Conservation (phyloP, 2,797 vertebrate genomes). For the Spinus pinus region DNA sequence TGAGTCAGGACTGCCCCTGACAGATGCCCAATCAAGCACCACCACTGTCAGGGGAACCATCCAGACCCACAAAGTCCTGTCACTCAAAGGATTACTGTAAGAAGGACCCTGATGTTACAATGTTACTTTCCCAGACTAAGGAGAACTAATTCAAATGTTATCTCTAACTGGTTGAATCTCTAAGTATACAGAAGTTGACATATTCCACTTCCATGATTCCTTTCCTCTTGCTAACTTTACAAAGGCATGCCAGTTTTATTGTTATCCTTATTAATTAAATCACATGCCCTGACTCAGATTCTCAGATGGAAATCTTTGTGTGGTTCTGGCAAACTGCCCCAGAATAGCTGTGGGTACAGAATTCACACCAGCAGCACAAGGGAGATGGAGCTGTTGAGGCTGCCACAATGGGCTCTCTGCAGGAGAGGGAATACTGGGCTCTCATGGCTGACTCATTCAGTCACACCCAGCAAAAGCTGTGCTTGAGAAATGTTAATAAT, state of each 20-base stretch:
- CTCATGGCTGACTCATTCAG: not conserved
- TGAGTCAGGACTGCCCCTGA: fast-evolving
- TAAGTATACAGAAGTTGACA: not conserved
- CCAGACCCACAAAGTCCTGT: not conserved
- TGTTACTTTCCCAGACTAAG: not conserved
- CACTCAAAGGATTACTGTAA: not conserved
- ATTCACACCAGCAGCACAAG: not conserved
- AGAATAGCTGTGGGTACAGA: not conserved
- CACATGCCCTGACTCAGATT: not conserved
- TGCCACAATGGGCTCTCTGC: not conserved
- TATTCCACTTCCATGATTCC: not conserved
- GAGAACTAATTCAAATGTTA: not conserved
- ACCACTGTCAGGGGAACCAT: fast-evolving
- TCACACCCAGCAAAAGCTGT: not conserved
- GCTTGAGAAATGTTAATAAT: not conserved
- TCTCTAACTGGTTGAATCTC: not conserved
- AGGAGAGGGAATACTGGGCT: not conserved
- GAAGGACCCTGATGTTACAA: not conserved
- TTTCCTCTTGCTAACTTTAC: not conserved
- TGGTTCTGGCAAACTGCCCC: not conserved
- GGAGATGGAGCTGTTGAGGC: not conserved
- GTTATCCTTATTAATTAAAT: not conserved
- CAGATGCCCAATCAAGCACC: not conserved
- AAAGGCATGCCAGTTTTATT: not conserved
- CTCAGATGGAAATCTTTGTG: not conserved